Percentiles rank a stretch among this genome's conserved stretches.
Evolutionary conservation across 2,113 vertebrate species (phyloP).

Genomic region (Cyprinus carpio): DNA sequence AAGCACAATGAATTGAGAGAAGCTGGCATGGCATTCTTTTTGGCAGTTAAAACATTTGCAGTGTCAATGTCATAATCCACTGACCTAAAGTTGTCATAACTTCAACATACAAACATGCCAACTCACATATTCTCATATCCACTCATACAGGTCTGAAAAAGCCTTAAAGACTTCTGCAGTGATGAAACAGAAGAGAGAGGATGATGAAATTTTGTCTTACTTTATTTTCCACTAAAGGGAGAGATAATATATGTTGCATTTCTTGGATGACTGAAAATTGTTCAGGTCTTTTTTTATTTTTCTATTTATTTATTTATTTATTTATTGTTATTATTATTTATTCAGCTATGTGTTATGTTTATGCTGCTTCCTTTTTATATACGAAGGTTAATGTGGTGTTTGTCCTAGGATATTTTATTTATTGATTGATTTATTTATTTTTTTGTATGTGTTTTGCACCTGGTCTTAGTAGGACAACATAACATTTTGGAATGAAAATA

Average conservation of each 20-base stretch:
- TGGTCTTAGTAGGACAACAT: neutral
- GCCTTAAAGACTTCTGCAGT: neutral
- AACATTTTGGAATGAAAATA: slow-evolving; percentile 12
- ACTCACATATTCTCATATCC: neutral
- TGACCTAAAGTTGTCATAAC: neutral
- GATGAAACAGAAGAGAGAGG: neutral
- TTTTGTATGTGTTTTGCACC: slow-evolving; percentile 58
- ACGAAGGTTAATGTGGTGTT: neutral
- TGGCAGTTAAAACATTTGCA: no score
- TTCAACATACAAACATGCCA: no score
- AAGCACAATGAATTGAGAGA: no score
- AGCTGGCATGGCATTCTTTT: no score
- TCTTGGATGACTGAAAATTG: neutral
- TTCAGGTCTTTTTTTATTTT: no score
- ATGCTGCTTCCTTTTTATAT: neutral
- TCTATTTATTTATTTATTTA: no score
- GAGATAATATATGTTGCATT: neutral
- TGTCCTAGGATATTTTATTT: slow-evolving; percentile 60
- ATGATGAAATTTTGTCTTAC: neutral
- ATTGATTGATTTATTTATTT: no score
- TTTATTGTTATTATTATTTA: no score
- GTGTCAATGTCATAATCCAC: neutral
- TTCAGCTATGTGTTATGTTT: neutral
- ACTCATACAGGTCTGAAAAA: neutral
- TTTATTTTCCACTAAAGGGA: slow-evolving; percentile 18